phyloP scores from a whole-genome alignment of 1,140 invertebrate genomes.

The Nasonia vitripennis region DNA sequence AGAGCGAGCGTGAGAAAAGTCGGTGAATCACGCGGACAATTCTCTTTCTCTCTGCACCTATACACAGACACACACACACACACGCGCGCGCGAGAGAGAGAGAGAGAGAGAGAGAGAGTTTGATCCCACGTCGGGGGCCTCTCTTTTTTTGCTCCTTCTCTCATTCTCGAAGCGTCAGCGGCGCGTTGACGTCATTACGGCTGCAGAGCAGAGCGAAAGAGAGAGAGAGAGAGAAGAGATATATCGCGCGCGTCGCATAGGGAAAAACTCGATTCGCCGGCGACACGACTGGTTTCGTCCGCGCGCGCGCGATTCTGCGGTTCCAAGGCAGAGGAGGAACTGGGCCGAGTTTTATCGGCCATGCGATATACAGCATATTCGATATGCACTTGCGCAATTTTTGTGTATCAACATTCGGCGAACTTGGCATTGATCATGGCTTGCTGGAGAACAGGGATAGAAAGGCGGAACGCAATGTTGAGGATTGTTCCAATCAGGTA shows the following conservation, averaged over 20 bases:
- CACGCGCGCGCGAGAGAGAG: too few species aligned
- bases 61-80: background rate
- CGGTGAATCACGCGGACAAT: background rate
- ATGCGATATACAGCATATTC: background rate
- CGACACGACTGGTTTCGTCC: slow-evolving; percentile 33
- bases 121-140: slow-evolving; percentile 1
- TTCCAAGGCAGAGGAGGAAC: background rate
- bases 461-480: background rate
- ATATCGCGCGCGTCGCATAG: slow-evolving; percentile 59
- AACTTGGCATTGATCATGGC: background rate
- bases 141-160: slow-evolving; percentile 38
- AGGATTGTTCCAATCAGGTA: background rate
- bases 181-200: slow-evolving; percentile 60
- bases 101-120: background rate
- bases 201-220: background rate
- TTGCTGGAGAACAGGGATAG: too few species aligned
- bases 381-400: background rate
- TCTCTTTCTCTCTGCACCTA: background rate
- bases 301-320: background rate
- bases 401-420: background rate
- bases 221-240: background rate
- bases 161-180: slow-evolving; percentile 34
- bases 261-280: slow-evolving; percentile 67
- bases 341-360: background rate
- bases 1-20: background rate